These are phyloP conservation scores for Lucilia cuprina DNA, from an alignment of 1,140 invertebrate species.

Conservation along the genomic window DNA sequence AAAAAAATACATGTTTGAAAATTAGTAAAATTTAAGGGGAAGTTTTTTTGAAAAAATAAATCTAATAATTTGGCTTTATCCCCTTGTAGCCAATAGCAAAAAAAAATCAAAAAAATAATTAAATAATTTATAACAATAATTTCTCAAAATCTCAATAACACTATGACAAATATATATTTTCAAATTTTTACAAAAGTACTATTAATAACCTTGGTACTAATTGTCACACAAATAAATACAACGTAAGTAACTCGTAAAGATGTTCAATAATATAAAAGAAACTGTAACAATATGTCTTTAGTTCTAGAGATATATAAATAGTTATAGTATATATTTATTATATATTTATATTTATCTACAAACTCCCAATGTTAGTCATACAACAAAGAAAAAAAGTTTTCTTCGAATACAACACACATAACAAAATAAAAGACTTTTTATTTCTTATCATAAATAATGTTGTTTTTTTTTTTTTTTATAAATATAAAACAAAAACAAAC, in stretches of 20 bases:
- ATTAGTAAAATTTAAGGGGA: not conserved
- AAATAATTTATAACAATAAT: not conserved
- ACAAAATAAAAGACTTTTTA: no score
- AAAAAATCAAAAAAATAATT: not conserved
- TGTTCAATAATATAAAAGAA: no score
- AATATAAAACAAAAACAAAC: no score
- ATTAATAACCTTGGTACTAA: constrained; percentile 13
- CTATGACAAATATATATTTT: constrained; percentile 15
- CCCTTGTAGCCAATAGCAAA: not conserved
- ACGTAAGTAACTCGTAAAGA: constrained; percentile 18
- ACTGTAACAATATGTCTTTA: no score
- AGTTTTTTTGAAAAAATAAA: not conserved
- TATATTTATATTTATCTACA: no score
- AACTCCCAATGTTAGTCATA: no score
- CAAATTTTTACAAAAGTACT: constrained; percentile 10
- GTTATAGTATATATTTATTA: no score
- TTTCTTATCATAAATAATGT: no score
- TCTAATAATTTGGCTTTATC: not conserved
- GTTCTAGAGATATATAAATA: no score
- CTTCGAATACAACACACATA: no score
- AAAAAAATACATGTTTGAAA: not conserved
- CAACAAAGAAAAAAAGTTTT: no score
- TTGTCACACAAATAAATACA: constrained; percentile 13
- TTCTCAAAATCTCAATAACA: not conserved
- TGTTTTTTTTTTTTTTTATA: no score